Conservation (phyloP, 2,797 vertebrate genomes). For the Muscicapa striata region DNA sequence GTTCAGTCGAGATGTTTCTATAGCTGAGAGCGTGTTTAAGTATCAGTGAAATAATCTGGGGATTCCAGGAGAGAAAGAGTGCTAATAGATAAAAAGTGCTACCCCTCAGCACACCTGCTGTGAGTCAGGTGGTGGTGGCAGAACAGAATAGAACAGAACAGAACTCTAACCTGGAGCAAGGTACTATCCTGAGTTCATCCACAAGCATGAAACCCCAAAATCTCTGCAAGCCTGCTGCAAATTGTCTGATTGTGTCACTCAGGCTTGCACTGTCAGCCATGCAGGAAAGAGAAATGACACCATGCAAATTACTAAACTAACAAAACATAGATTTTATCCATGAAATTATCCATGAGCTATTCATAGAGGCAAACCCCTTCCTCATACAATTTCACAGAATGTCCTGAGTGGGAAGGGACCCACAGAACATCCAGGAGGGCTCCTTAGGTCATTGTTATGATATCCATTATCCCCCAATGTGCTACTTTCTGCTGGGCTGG, state of each 20-base stretch:
- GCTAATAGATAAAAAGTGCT: not conserved
- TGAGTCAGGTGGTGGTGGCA: not conserved
- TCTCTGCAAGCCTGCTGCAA: not conserved
- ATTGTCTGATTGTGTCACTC: not conserved
- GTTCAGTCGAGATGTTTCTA: conserved; percentile 5
- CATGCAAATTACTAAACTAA: not conserved
- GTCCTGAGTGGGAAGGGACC: not conserved
- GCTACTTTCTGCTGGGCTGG: not conserved
- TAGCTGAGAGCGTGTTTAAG: not conserved
- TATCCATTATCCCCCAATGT: not conserved
- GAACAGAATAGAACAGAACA: not conserved
- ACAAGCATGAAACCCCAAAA: not conserved
- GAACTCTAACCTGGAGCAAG: not conserved
- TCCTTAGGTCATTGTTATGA: not conserved
- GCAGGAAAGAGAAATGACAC: not conserved
- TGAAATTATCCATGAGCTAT: not conserved
- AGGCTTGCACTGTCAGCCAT: not conserved
- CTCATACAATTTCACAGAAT: not conserved
- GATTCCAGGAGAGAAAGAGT: not conserved
- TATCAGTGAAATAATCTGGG: not conserved
- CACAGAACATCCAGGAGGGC: not conserved
- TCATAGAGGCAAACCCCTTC: not conserved
- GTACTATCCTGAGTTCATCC: not conserved
- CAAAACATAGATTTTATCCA: not conserved
- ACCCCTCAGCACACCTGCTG: not conserved